A percentile compares a stretch with the other conserved stretches of the same genome.
phyloP scores from a whole-genome alignment of 2,888 invertebrate species.

The Sicus ferrugineus region DNA sequence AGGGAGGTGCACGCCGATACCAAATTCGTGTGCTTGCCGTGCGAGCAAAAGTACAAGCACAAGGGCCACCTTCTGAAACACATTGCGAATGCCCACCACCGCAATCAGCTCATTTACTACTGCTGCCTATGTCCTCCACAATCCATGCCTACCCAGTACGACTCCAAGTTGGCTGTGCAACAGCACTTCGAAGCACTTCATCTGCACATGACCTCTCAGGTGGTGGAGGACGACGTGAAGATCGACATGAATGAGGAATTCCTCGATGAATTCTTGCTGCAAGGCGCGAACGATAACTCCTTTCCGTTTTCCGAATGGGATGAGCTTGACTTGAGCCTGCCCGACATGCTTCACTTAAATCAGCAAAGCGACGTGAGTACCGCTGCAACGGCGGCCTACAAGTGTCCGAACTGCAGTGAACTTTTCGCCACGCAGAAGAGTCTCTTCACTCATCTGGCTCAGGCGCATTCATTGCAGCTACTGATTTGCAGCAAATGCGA shows the following conservation, averaged over 20 bases:
- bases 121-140: slow-evolving; percentile 39
- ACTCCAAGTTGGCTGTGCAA: slow-evolving; percentile 31
- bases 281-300: slow-evolving; percentile 46
- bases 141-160: slow-evolving; percentile 9
- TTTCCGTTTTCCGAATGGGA: slow-evolving; percentile 51
- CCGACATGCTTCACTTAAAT: slow-evolving; percentile 43
- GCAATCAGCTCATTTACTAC: slow-evolving; percentile 38
- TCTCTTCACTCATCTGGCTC: slow-evolving; percentile 44
- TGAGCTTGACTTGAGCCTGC: slow-evolving; percentile 45
- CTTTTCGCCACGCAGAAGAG: slow-evolving; percentile 41
- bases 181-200: slow-evolving; percentile 40
- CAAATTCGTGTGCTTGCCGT: slow-evolving; percentile 41
- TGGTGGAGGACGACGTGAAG: slow-evolving; percentile 42
- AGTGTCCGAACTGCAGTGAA: slow-evolving; percentile 47
- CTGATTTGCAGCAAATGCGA: slow-evolving; percentile 43
- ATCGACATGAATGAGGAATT: slow-evolving; percentile 51
- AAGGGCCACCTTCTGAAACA: slow-evolving; percentile 44
- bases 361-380: not conserved
- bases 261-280: slow-evolving; percentile 48
- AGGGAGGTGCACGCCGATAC: slow-evolving; percentile 35
- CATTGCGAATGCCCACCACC: slow-evolving; percentile 39
- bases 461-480: slow-evolving; percentile 39
- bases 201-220: slow-evolving; percentile 24
- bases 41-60: slow-evolving; percentile 37
- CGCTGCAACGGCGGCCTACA: slow-evolving; percentile 32